Evolutionary conservation across 2,797 vertebrate genomes (phyloP).

Genomic region (Knipowitschia caucasica): DNA sequence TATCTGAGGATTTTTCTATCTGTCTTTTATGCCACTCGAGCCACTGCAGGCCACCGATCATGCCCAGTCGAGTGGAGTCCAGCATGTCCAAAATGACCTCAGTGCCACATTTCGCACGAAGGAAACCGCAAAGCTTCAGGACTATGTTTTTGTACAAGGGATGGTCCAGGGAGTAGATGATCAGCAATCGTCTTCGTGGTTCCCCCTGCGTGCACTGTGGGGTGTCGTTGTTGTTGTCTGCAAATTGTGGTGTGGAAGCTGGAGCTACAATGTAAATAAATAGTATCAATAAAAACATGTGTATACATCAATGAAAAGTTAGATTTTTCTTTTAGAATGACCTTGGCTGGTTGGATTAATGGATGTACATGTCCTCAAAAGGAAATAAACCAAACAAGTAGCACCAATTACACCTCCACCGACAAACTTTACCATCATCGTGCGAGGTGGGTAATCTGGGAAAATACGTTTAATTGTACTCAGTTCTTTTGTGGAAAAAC

Average conservation of each 20-base stretch:
- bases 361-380: conserved; percentile 53
- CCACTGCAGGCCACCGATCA: conserved; percentile 84
- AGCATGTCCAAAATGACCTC: conserved; percentile 88
- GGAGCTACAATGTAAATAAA: conserved; percentile 30
- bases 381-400: conserved; percentile 33
- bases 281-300: background rate
- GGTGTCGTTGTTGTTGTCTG: conserved; percentile 19
- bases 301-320: background rate
- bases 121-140: conserved; percentile 87
- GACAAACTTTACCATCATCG: conserved; percentile 20
- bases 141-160: conserved; percentile 84
- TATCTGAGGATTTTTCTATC: conserved; percentile 80
- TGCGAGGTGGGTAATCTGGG: conserved; percentile 30
- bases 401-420: conserved; percentile 34
- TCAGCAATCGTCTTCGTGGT: conserved; percentile 76
- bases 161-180: conserved; percentile 92
- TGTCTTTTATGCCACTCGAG: conserved; percentile 83
- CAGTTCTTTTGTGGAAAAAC: too few relatives aligned
- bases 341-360: conserved; percentile 12
- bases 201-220: conserved; percentile 19
- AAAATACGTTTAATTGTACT: too few relatives aligned
- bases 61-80: conserved; percentile 78
- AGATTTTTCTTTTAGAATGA: background rate
- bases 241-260: conserved; percentile 6
- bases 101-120: conserved; percentile 81